These are phyloP conservation scores for Apostichopus japonicus DNA, from an alignment of 35 echinoderm and acorn worm genomes.

Conservation along the genomic window DNA sequence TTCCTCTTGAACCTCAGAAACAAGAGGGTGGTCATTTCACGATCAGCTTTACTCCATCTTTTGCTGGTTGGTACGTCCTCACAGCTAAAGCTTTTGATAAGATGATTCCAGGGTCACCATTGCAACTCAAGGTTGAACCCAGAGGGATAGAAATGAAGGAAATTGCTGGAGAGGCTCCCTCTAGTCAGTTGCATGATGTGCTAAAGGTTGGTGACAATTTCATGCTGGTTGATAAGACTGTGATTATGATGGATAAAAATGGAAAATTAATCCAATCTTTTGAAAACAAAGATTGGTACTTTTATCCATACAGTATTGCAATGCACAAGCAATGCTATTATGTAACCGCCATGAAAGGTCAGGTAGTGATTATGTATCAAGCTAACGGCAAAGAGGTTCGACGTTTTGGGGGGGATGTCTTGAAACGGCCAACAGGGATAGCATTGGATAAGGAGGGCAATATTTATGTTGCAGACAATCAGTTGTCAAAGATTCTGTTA, in stretches of 20 bases:
- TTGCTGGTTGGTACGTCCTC: neutral
- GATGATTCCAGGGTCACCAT: neutral
- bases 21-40: neutral
- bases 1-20: constrained; percentile 2
- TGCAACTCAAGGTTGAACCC: neutral
- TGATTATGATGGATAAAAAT: neutral
- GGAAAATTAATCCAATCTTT: constrained; percentile 1
- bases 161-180: neutral
- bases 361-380: constrained; percentile 50
- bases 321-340: constrained; percentile 28
- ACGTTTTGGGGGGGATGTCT: constrained; percentile 38
- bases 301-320: constrained; percentile 57
- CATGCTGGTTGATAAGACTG: constrained; percentile 19
- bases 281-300: constrained; percentile 2
- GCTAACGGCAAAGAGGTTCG: constrained; percentile 17
- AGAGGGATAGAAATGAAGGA: neutral
- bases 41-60: neutral
- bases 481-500: constrained; percentile 18
- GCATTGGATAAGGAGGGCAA: constrained; percentile 35
- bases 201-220: constrained; percentile 14
- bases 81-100: neutral
- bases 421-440: constrained; percentile 59
- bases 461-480: constrained; percentile 56
- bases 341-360: constrained; percentile 57
- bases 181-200: constrained; percentile 14